Conservation (phyloP, 2,888 invertebrate genomes). For the Nemoura dubitans region DNA sequence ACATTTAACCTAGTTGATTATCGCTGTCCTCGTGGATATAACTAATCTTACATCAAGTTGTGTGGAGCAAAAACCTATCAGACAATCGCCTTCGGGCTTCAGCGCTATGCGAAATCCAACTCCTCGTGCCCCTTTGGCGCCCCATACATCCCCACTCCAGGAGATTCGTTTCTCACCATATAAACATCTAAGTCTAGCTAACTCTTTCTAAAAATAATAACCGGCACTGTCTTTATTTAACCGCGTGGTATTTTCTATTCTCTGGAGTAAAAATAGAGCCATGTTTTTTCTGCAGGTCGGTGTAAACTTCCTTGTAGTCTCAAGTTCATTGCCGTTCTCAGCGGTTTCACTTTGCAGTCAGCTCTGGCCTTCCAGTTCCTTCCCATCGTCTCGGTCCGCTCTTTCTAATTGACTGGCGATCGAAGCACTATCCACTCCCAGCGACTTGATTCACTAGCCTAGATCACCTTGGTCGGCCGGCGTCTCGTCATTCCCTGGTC, state of each 20-base stretch:
- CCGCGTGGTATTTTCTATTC: not conserved
- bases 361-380: not conserved
- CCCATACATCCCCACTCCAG: no score
- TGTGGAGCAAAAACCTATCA: not conserved
- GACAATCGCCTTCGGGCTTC: not conserved
- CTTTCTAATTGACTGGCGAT: not conserved
- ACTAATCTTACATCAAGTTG: not conserved
- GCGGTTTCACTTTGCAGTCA: not conserved
- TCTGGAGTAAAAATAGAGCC: not conserved
- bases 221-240: not conserved
- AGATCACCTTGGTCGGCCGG: no score
- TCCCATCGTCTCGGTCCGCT: not conserved
- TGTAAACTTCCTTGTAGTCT: not conserved
- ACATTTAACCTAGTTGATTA: not conserved
- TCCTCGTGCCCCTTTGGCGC: not conserved
- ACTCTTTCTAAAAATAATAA: not conserved
- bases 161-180: not conserved
- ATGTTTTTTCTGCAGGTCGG: not conserved
- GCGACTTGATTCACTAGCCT: not conserved
- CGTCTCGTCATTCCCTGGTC: not conserved
- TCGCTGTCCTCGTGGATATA: not conserved
- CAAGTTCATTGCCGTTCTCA: conserved; percentile 12
- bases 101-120: not conserved
- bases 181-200: not conserved
- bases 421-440: not conserved